phyloP scores from a whole-genome alignment of 2,113 vertebrate genomes.

The Scophthalmus maximus region DNA sequence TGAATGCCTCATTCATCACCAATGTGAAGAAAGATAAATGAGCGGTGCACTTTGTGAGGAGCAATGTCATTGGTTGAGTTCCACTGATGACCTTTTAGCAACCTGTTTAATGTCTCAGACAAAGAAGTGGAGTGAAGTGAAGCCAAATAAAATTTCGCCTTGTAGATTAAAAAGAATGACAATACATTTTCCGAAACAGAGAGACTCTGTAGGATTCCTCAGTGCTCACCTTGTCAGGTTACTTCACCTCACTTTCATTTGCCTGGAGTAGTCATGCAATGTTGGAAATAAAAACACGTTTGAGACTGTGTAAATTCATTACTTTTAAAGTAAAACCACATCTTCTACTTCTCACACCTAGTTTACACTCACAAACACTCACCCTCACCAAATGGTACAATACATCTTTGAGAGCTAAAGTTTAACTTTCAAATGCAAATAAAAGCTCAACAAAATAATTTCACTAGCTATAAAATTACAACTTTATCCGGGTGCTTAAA shows the following conservation, averaged over 20 bases:
- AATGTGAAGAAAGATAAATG: slow-evolving; percentile 53
- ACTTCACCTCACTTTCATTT: no score
- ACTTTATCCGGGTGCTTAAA: no score
- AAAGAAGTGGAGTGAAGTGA: background rate
- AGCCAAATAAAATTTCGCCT: slow-evolving; percentile 18
- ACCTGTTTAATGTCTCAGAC: slow-evolving; percentile 36
- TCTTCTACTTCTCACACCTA: background rate
- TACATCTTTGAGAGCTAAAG: no score
- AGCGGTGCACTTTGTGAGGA: slow-evolving; percentile 32
- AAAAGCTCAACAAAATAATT: no score
- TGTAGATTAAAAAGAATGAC: slow-evolving; percentile 14
- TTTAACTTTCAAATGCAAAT: no score
- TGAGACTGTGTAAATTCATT: background rate
- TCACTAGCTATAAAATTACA: no score
- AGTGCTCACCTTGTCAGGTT: background rate
- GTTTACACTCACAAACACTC: no score
- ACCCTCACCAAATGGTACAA: no score
- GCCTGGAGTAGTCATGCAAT: background rate
- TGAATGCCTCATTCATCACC: slow-evolving; percentile 51
- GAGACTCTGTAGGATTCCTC: no score
- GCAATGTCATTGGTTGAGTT: slow-evolving; percentile 12
- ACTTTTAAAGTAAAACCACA: no score
- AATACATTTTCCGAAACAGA: background rate
- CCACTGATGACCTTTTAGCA: slow-evolving; percentile 40
- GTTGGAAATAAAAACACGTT: background rate